Percentiles rank a stretch among this genome's conserved stretches.
phyloP scores from a whole-genome alignment of 2,888 invertebrate species.

The Andrena bucephala region DNA sequence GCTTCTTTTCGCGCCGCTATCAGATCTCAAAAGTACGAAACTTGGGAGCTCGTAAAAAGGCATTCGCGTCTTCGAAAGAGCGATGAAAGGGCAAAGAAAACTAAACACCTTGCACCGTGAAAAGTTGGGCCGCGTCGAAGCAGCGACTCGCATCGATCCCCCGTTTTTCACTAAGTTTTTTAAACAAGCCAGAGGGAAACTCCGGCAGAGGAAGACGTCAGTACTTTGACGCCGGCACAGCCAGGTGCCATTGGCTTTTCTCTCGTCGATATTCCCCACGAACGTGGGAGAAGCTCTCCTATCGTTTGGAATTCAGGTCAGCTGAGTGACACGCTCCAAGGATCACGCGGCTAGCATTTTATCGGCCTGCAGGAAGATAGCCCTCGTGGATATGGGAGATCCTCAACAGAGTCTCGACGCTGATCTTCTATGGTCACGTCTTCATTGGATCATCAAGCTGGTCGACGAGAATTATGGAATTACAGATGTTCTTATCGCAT shows the following conservation, averaged over 20 bases:
- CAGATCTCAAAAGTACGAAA: neutral
- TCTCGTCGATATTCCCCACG: neutral
- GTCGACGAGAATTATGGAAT: neutral
- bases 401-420: slow-evolving; percentile 13
- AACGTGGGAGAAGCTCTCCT: neutral
- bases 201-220: neutral
- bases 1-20: neutral
- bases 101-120: neutral
- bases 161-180: neutral
- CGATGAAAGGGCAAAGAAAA: neutral
- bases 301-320: slow-evolving; percentile 27
- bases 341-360: slow-evolving; percentile 16
- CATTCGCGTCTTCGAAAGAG: neutral
- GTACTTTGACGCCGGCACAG: neutral
- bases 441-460: neutral
- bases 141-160: neutral
- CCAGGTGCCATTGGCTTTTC: neutral
- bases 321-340: slow-evolving; percentile 9
- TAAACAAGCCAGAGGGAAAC: neutral
- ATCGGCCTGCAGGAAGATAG: slow-evolving; percentile 20
- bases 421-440: slow-evolving; percentile 11
- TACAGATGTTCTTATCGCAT: neutral
- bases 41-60: neutral
- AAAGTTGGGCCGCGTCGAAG: neutral
- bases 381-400: slow-evolving; percentile 22